These are phyloP conservation scores for Cryptophagus acutangulus DNA, from an alignment of 2,888 invertebrate species.

Conservation along the genomic window DNA sequence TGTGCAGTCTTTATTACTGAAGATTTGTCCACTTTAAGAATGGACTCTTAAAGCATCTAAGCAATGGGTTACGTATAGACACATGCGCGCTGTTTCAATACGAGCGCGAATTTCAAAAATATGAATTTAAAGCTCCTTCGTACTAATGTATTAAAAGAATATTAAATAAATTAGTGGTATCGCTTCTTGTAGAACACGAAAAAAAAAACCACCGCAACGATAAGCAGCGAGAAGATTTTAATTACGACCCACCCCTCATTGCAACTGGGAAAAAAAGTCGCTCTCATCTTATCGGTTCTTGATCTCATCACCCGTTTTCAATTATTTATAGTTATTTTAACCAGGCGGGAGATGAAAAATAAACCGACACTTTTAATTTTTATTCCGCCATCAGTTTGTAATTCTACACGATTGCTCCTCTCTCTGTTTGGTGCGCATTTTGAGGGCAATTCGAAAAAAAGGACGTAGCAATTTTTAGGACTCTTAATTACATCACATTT, in stretches of 20 bases:
- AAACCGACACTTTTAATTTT: constrained; percentile 39
- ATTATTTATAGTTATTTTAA: constrained; percentile 47
- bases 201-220: constrained; percentile 14
- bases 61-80: no score
- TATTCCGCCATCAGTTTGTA: constrained; percentile 27
- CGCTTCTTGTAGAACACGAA: not conserved
- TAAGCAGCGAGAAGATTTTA: constrained; percentile 33
- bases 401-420: not conserved
- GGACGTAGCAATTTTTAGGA: constrained; percentile 21
- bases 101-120: no score
- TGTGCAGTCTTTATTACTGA: no score
- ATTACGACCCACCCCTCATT: constrained; percentile 28
- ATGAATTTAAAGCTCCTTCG: no score
- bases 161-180: constrained; percentile 3
- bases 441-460: constrained; percentile 10
- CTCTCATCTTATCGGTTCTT: constrained; percentile 37
- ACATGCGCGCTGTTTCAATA: no score
- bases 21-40: no score
- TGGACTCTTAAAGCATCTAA: no score
- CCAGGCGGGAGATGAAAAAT: constrained; percentile 41
- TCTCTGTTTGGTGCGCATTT: not conserved
- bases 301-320: constrained; percentile 44
- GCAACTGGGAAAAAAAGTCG: constrained; percentile 28
- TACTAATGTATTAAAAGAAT: no score
- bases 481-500: constrained; percentile 24